Evolutionary conservation across 2,797 vertebrate species (phyloP), one percentile per base, ranked within the genome.

Genomic region (Pachyuromys duprasi): DNA sequence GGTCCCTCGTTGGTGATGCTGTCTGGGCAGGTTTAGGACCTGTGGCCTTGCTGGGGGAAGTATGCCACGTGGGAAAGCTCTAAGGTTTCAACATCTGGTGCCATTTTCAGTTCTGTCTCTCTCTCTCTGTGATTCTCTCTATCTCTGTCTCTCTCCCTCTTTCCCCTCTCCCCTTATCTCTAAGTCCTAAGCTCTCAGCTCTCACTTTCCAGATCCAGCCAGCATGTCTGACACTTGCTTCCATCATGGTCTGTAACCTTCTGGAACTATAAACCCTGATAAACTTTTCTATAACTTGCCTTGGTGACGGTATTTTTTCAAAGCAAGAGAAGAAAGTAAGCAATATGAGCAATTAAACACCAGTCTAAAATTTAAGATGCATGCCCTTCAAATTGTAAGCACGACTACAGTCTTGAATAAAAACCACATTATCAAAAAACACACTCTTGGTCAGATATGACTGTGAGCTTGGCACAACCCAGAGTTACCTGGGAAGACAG

Each of bases 381-480:
- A 42, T 14, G 24, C 24, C 78, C 33, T 93, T 94, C 65, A 94
- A 92, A 95, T 11, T 70, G 60, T 82, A 86, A 94, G 72, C 67
- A 70, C 1, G 81, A 87, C 53, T 80, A 17, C 20, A 80, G 36
- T 69, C 69, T 76, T 18, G 91, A 93, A 53, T 78, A 82, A 95
- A 55, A 24, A 95, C 39, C 31, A 90, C 13, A 80, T 90, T 79
- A 89, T 49, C 55, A 62, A 91, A 93, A 49, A 94, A 89, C 33
- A 24, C 12, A 88, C 80, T 62, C 36, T 74, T 74, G 70, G 36
- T 74, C 42, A 74, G 8, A 24, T 24, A 26, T 13, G 20, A 13
- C 8, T 31, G 45, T 78, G 45, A 78, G 15, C 28, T 53, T 78
- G 75, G 26, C 45, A 78, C 42, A 28, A 75, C 13, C 75, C 42